Evolutionary conservation across 2,888 invertebrate genomes (phyloP).

Genomic region (Eilema griseolum): DNA sequence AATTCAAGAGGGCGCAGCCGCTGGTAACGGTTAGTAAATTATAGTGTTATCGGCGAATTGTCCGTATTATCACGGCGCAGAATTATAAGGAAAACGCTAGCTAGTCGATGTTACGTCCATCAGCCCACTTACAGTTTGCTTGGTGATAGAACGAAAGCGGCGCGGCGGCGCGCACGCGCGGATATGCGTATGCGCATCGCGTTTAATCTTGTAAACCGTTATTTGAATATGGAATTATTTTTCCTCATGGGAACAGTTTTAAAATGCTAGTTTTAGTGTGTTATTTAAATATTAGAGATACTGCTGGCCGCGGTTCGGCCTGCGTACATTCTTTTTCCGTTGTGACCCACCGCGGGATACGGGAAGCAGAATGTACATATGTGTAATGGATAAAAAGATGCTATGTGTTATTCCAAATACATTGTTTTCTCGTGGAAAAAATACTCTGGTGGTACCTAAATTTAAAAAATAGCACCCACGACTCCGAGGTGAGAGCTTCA

Average conservation of each 20-base stretch:
- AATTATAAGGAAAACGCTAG: slow-evolving; percentile 12
- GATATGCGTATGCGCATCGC: not conserved
- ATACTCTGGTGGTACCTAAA: too few species aligned
- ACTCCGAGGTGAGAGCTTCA: too few species aligned
- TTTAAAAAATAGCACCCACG: too few species aligned
- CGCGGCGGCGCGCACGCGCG: slow-evolving; percentile 2
- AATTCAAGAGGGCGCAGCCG: too few species aligned
- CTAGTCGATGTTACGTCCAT: not conserved
- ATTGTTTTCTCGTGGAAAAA: too few species aligned
- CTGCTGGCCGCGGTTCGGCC: not conserved
- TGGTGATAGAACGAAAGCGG: slow-evolving; percentile 12
- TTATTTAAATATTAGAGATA: not conserved
- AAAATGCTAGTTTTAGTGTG: not conserved
- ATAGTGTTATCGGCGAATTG: not conserved
- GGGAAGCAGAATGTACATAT: too few species aligned
- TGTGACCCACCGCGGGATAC: too few species aligned
- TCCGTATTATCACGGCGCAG: not conserved
- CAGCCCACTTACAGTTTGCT: slow-evolving; percentile 3
- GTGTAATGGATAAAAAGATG: too few species aligned
- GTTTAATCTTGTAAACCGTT: not conserved
- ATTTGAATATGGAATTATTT: slow-evolving; percentile 1
- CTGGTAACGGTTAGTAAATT: not conserved
- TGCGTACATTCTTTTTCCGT: too few species aligned
- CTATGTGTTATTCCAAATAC: too few species aligned
- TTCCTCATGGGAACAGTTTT: not conserved